Evolutionary conservation across 2,888 invertebrate genomes (phyloP).

Genomic region (Cremastobaeus sp.): DNA sequence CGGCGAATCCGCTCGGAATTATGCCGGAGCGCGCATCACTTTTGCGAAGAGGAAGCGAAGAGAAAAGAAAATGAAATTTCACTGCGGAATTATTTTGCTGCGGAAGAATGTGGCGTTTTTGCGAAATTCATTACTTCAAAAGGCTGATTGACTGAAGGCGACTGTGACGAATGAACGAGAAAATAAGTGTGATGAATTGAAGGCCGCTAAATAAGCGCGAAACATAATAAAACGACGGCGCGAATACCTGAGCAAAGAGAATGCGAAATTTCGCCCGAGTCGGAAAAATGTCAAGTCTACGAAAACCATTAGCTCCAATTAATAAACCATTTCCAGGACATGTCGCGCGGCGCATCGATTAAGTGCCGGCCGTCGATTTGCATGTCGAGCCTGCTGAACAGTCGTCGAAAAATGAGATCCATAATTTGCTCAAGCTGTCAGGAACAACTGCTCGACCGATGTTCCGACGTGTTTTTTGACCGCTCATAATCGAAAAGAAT

Average conservation of each 20-base stretch:
- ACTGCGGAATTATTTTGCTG: too few species aligned
- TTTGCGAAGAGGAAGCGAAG: not conserved
- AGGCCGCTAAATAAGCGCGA: too few species aligned
- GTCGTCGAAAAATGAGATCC: slow-evolving; percentile 30
- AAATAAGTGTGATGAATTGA: too few species aligned
- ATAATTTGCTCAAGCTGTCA: slow-evolving; percentile 38
- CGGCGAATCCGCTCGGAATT: slow-evolving; percentile 14
- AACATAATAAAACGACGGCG: too few species aligned
- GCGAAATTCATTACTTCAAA: too few species aligned
- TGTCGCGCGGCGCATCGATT: slow-evolving; percentile 19
- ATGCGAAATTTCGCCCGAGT: too few species aligned
- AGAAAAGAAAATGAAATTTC: too few species aligned
- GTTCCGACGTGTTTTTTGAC: slow-evolving; percentile 20
- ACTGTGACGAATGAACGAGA: too few species aligned
- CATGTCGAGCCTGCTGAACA: slow-evolving; percentile 3
- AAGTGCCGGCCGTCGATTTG: slow-evolving; percentile 22
- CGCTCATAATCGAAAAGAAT: slow-evolving; percentile 33
- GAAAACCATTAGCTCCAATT: slow-evolving; percentile 16
- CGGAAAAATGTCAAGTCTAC: slow-evolving; percentile 1
- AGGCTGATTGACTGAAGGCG: too few species aligned
- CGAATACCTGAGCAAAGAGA: too few species aligned
- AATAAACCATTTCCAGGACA: slow-evolving; percentile 1
- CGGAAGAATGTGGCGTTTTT: too few species aligned
- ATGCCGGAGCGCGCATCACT: slow-evolving; percentile 4
- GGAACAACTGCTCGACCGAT: slow-evolving; percentile 29